A percentile compares a stretch with the other conserved stretches of the same genome.
Conservation (phyloP, 35 echinoderm and acorn worm genomes). For the Stichopus chloronotus region DNA sequence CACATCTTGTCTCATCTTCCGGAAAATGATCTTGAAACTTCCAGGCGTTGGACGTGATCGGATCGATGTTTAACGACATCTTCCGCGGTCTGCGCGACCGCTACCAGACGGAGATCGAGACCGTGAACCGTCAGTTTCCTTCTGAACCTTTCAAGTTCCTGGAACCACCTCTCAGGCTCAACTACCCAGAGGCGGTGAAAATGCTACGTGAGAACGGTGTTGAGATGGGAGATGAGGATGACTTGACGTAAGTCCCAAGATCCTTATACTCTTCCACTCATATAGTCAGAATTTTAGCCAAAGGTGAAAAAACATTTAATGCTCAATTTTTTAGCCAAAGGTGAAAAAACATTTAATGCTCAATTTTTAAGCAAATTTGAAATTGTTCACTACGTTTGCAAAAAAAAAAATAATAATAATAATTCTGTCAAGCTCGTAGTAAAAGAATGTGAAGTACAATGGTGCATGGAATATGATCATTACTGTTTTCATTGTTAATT, state of each 20-base stretch:
- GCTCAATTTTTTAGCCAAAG: not conserved
- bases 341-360: too few species aligned
- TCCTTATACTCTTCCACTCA: not conserved
- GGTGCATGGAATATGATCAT: too few species aligned
- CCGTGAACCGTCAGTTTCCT: conserved; percentile 86
- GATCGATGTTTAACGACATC: conserved; percentile 90
- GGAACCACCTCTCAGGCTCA: conserved; percentile 89
- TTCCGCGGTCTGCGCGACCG: conserved; percentile 82
- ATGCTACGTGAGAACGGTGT: conserved; percentile 89
- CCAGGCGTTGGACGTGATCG: conserved; percentile 91
- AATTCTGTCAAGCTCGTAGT: too few species aligned
- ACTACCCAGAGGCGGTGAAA: conserved; percentile 85
- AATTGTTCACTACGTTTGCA: not conserved
- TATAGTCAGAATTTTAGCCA: too few species aligned
- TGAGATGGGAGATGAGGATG: conserved; percentile 93
- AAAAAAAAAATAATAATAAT: too few species aligned
- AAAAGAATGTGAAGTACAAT: too few species aligned
- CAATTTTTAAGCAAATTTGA: not conserved
- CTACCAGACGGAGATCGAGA: conserved; percentile 83
- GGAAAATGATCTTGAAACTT: too few species aligned
- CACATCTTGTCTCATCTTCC: too few species aligned
- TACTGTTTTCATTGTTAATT: too few species aligned
- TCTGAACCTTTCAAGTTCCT: conserved; percentile 97
- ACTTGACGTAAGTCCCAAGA: conserved; percentile 77
- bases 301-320: too few species aligned